These are phyloP conservation scores for Idaea straminata DNA, from an alignment of 2,888 invertebrate genomes.

Conservation along the genomic window DNA sequence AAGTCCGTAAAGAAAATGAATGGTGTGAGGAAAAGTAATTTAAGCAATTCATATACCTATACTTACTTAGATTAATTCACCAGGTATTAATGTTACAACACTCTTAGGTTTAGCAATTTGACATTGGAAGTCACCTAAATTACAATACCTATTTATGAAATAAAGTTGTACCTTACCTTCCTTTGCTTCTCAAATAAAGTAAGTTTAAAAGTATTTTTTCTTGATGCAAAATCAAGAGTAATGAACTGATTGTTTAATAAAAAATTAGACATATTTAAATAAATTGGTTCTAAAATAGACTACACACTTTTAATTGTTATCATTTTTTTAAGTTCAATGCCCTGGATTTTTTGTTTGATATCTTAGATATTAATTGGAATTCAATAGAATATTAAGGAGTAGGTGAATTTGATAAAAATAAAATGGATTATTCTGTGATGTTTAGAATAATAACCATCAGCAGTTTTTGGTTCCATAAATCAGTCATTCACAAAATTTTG, in stretches of 20 bases:
- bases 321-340: neutral
- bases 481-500: too few species aligned
- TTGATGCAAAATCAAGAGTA: neutral
- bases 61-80: neutral
- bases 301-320: neutral
- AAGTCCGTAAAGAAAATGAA: constrained; percentile 97
- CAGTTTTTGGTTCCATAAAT: too few species aligned
- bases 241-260: neutral
- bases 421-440: too few species aligned
- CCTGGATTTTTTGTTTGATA: neutral
- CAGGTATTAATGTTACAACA: neutral
- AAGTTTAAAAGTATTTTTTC: neutral
- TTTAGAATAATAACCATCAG: too few species aligned
- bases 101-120: neutral
- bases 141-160: neutral
- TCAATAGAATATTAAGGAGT: too few species aligned
- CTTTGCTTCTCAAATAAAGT: neutral
- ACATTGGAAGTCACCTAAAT: neutral
- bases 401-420: too few species aligned
- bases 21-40: constrained; percentile 93
- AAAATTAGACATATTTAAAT: neutral
- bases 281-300: neutral
- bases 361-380: too few species aligned
- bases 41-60: neutral
- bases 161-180: neutral